Evolutionary conservation across 2,113 vertebrate species (phyloP).

Genomic region (Channa argus): DNA sequence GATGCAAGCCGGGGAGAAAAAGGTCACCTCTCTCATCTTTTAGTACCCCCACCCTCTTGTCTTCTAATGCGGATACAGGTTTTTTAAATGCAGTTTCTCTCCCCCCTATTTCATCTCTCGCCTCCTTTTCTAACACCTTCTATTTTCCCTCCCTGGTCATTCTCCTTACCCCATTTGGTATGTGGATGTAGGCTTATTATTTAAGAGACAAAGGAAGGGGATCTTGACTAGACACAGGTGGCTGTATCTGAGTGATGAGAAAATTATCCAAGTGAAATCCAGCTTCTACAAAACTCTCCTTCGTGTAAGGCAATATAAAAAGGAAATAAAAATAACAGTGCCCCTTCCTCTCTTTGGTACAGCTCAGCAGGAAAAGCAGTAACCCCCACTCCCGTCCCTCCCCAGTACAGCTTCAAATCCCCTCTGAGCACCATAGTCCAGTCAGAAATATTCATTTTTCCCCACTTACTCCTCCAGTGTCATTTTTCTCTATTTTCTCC

Average conservation of each 20-base stretch:
- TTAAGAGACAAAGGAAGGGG: conserved; percentile 82
- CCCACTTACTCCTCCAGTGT: conserved; percentile 65
- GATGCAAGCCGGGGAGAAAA: conserved; percentile 69
- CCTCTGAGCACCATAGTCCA: conserved; percentile 67
- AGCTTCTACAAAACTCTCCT: conserved; percentile 65
- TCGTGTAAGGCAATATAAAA: conserved; percentile 71
- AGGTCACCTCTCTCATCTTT: conserved; percentile 78
- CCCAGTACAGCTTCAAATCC: conserved; percentile 72
- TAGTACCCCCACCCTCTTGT: conserved; percentile 34
- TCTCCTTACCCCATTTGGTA: conserved; percentile 65
- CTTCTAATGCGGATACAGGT: conserved; percentile 31
- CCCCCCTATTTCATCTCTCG: conserved; percentile 53
- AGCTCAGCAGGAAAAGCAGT: conserved; percentile 74
- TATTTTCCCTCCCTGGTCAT: conserved; percentile 68
- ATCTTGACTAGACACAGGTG: conserved; percentile 80
- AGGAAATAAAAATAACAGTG: conserved; percentile 72
- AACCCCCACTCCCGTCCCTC: conserved; percentile 44
- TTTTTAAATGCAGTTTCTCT: conserved; percentile 11
- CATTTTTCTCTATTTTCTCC: conserved; percentile 81
- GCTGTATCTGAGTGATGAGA: conserved; percentile 81
- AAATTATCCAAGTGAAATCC: conserved; percentile 82
- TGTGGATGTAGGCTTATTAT: conserved; percentile 79
- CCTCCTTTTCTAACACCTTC: conserved; percentile 58
- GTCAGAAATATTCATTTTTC: conserved; percentile 74
- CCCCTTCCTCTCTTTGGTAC: conserved; percentile 60